Evolutionary conservation across 1,140 invertebrate genomes (phyloP).

Genomic region (Heliconius congener): DNA sequence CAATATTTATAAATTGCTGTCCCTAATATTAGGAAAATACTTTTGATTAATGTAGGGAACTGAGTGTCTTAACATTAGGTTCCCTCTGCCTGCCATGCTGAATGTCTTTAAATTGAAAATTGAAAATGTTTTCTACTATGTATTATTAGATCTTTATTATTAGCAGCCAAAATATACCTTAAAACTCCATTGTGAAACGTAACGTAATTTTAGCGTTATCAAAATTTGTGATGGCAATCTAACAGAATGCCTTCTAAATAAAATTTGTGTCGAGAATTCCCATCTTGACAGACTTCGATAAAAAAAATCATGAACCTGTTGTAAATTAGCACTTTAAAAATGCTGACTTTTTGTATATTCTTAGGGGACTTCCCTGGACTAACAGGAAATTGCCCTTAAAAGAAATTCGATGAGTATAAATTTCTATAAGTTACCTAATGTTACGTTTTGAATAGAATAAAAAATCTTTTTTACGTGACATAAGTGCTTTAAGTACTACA

Average conservation of each 20-base stretch:
- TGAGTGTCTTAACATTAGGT: too few relatives aligned
- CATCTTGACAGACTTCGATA: slow-evolving; percentile 31
- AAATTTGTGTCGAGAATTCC: slow-evolving; percentile 45
- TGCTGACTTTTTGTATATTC: not conserved
- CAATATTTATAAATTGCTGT: too few relatives aligned
- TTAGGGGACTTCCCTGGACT: not conserved
- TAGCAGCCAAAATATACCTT: not conserved
- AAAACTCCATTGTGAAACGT: not conserved
- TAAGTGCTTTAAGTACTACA: too few relatives aligned
- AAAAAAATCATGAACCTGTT: slow-evolving; percentile 29
- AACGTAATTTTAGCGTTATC: slow-evolving; percentile 47
- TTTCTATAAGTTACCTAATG: not conserved
- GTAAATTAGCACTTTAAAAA: slow-evolving; percentile 15
- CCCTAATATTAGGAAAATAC: too few relatives aligned
- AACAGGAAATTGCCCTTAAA: not conserved
- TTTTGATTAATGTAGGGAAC: too few relatives aligned
- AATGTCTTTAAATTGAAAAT: too few relatives aligned
- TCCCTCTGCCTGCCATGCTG: too few relatives aligned
- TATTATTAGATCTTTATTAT: not conserved
- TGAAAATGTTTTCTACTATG: not conserved
- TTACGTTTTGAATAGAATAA: not conserved
- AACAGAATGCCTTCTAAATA: slow-evolving; percentile 44
- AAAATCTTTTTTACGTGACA: too few relatives aligned
- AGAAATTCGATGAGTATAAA: not conserved
- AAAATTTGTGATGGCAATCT: slow-evolving; percentile 57